Percentiles rank a stretch among this genome's conserved stretches.
Evolutionary conservation across 2,113 vertebrate genomes (phyloP).

Genomic region (Himantopus leucocephalus): DNA sequence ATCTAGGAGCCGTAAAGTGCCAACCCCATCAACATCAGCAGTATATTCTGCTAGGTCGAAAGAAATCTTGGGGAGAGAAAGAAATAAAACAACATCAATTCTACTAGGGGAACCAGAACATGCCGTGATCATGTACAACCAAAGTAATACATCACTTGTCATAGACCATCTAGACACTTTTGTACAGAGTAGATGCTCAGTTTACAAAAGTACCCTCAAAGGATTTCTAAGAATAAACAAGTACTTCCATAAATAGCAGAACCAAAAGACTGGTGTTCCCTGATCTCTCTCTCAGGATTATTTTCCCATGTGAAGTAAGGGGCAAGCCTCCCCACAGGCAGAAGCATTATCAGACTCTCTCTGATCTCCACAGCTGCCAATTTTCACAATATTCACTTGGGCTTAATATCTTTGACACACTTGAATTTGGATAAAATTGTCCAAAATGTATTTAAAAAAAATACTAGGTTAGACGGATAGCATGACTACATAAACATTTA

Average conservation of each 20-base stretch:
- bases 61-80: conserved; percentile 82
- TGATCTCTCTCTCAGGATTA: neutral
- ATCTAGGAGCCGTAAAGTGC: conserved; percentile 92
- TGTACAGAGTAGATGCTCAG: neutral
- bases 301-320: conserved; percentile 41
- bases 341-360: neutral
- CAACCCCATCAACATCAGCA: conserved; percentile 94
- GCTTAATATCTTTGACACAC: neutral
- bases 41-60: conserved; percentile 98
- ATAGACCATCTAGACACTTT: neutral
- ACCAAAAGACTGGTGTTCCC: neutral
- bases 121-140: neutral
- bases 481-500: neutral
- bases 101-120: neutral
- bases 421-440: neutral
- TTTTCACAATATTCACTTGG: neutral
- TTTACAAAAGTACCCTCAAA: conserved; percentile 28
- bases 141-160: neutral
- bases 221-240: conserved; percentile 53
- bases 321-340: neutral
- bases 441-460: neutral
- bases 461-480: neutral
- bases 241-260: conserved; percentile 39
- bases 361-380: neutral
- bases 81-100: neutral